These are phyloP conservation scores for Chloropsis cyanopogon DNA, from an alignment of 2,113 vertebrate species.

Conservation along the genomic window DNA sequence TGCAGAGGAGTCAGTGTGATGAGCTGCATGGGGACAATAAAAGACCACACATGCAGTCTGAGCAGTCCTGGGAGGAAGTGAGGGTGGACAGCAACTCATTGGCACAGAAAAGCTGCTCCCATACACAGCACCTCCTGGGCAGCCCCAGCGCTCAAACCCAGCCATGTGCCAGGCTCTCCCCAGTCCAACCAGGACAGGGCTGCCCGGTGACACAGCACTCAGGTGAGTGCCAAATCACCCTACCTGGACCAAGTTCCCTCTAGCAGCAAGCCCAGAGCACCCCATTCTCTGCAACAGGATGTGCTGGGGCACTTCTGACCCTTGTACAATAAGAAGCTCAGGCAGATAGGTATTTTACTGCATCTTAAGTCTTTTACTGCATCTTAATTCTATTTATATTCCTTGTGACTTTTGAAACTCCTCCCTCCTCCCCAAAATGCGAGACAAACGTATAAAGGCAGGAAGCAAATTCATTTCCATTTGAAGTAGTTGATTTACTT, in stretches of 20 bases:
- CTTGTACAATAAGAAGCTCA: background rate
- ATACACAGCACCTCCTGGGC: background rate
- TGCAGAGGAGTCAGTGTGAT: background rate
- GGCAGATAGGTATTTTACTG: background rate
- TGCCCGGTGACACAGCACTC: background rate
- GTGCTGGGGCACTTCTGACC: background rate
- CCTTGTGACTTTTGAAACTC: background rate
- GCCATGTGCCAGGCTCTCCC: background rate
- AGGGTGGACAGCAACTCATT: background rate
- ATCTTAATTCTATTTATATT: background rate
- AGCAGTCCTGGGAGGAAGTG: background rate
- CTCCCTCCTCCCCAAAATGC: background rate
- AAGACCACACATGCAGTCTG: background rate
- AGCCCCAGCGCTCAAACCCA: accelerated
- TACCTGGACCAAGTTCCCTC: accelerated
- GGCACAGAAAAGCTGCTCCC: background rate
- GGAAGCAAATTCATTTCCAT: slow-evolving; percentile 40
- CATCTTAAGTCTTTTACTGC: background rate
- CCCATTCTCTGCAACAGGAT: background rate
- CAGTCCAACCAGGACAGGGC: background rate
- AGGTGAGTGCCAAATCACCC: background rate
- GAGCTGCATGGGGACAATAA: background rate
- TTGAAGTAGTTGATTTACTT: background rate
- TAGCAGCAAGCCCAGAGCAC: background rate
- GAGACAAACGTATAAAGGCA: background rate